Evolutionary conservation across 2,888 invertebrate genomes (phyloP), one percentile per base, ranked within the genome.

Genomic region (Sturmia bella): DNA sequence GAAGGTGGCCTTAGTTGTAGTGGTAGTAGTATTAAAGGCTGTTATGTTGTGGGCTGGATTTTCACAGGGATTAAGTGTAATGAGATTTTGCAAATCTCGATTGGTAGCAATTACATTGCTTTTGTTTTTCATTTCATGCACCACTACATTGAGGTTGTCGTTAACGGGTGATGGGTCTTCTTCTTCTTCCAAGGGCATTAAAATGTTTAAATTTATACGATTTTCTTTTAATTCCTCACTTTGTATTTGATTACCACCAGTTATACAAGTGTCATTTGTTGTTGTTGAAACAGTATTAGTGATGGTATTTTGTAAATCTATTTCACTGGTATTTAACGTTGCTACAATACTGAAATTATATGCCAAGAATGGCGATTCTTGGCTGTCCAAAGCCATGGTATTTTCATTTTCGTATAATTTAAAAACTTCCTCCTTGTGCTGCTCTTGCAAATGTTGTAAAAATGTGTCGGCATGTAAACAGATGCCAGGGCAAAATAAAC

Each of bases 391-490:
- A 24, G 17, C 17, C 4, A 19, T 74, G 13, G 19, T 7, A 69
- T 50, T 80, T 43, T 64, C 50, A 43, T 64, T 77, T 64, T 87
- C 87, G 83, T 88, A 89, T 15, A 87, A 86, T 43, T 84, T 84
- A 2, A 85, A 84, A 57, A 89, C 83, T 66, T 88, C 87, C 83
- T 86, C 87, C 50, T 86, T 83, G 56, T 89, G 89, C 57, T 87
- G 86, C 19, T 84, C 81, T 32, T 87, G 87, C 59, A 89, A 85
- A 80, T 89, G 89, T 73, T 87, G 85, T 68, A 87, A 82, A 72
- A 89, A 89, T 13, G 87, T 84, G 19, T 89, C 87, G 9, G 87
- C 83, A 80, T 89, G 86, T 72, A 89, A 78, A 61, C 88, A 89
- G 85, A 88, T 87, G 2, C 88, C 88, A 68, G 87, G 84, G 45